A percentile compares a stretch with the other conserved stretches of the same genome.
Evolutionary conservation across 2,888 invertebrate species (phyloP).

Genomic region (Hipparchia sbordonii): DNA sequence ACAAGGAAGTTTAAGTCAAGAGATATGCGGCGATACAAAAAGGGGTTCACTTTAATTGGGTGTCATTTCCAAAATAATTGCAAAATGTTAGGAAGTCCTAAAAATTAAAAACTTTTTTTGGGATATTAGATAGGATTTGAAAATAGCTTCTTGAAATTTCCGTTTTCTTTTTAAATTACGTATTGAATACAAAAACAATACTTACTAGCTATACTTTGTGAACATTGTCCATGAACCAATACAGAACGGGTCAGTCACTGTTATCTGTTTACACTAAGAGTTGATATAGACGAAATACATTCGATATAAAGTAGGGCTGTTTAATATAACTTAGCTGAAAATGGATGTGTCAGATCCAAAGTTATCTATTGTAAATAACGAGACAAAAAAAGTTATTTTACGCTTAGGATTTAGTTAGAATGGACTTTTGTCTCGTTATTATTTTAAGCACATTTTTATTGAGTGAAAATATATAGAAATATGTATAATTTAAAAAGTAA

Average conservation of each 20-base stretch:
- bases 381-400: too few relatives aligned
- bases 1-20: not conserved
- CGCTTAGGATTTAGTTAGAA: too few relatives aligned
- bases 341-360: not conserved
- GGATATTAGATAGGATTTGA: not conserved
- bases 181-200: too few relatives aligned
- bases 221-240: not conserved
- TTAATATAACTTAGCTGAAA: not conserved
- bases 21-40: slow-evolving; percentile 29
- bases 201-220: not conserved
- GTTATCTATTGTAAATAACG: too few relatives aligned
- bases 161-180: too few relatives aligned
- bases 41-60: slow-evolving; percentile 59
- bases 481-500: too few relatives aligned
- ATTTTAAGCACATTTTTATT: too few relatives aligned
- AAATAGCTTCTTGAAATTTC: not conserved
- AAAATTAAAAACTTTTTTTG: not conserved
- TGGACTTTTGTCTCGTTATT: too few relatives aligned
- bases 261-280: too few relatives aligned
- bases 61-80: slow-evolving; percentile 69
- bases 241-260: not conserved
- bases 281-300: not conserved
- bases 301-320: not conserved
- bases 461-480: too few relatives aligned
- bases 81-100: slow-evolving; percentile 46